phyloP scores from a whole-genome alignment of 1,140 invertebrate species.

The Vanessa tameamea region DNA sequence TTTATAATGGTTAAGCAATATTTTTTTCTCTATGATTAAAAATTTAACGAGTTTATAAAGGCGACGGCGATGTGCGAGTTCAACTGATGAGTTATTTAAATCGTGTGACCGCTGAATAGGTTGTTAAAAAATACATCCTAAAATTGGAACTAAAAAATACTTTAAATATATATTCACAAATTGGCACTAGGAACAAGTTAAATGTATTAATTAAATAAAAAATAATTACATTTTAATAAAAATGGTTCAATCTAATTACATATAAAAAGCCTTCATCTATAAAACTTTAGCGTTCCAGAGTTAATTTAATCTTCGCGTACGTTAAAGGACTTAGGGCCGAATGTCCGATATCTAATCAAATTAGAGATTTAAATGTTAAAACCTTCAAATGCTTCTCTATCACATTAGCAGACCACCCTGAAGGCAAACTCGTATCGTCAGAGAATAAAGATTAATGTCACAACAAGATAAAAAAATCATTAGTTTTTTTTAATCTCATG shows the following conservation, averaged over 20 bases:
- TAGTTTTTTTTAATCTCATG: slow-evolving; percentile 29
- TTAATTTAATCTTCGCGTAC: slow-evolving; percentile 33
- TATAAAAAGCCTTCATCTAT: slow-evolving; percentile 11
- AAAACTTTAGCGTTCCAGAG: slow-evolving; percentile 7
- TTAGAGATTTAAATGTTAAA: slow-evolving; percentile 30
- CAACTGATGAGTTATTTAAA: too few species aligned
- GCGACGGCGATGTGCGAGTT: too few species aligned
- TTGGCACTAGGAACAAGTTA: not conserved
- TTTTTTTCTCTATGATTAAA: too few species aligned
- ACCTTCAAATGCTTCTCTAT: slow-evolving; percentile 28
- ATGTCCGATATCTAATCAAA: slow-evolving; percentile 32
- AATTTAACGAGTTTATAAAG: too few species aligned
- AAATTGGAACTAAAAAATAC: too few species aligned
- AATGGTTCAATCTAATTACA: not conserved
- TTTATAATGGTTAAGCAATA: too few species aligned
- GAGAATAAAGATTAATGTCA: slow-evolving; percentile 38
- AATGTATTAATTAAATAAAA: not conserved
- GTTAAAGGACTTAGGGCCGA: slow-evolving; percentile 27
- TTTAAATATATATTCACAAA: not conserved
- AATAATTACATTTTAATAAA: not conserved
- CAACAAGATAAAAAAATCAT: slow-evolving; percentile 33
- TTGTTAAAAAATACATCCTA: too few species aligned
- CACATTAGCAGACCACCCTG: slow-evolving; percentile 38
- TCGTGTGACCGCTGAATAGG: too few species aligned
- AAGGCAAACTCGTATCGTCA: slow-evolving; percentile 11